Percentiles rank a stretch among this genome's conserved stretches.
These are phyloP conservation scores for Calonectris borealis DNA, from an alignment of 2,113 vertebrate species.

Conservation along the genomic window DNA sequence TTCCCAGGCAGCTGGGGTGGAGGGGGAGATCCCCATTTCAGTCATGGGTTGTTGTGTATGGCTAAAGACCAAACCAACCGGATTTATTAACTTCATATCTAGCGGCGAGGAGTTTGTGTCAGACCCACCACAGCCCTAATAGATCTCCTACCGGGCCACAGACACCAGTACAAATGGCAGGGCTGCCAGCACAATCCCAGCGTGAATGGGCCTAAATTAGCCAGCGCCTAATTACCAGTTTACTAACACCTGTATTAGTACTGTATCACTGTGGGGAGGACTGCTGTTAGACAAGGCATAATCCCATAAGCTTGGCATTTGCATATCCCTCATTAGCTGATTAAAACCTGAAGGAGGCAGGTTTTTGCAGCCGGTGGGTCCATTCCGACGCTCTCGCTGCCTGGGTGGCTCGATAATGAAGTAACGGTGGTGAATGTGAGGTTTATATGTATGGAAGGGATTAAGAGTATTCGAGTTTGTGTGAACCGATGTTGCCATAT, in stretches of 20 bases:
- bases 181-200: slow-evolving; percentile 73
- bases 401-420: slow-evolving; percentile 94
- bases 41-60: neutral
- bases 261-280: slow-evolving; percentile 77
- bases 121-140: slow-evolving; percentile 88
- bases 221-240: slow-evolving; percentile 83
- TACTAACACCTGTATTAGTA: slow-evolving; percentile 95
- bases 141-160: slow-evolving; percentile 80
- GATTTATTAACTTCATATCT: slow-evolving; percentile 73
- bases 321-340: slow-evolving; percentile 88
- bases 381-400: slow-evolving; percentile 73
- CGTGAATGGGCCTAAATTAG: slow-evolving; percentile 85
- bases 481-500: slow-evolving; percentile 85
- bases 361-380: slow-evolving; percentile 73
- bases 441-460: slow-evolving; percentile 90
- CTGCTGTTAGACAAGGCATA: slow-evolving; percentile 85
- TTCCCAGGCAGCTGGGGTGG: slow-evolving; percentile 63
- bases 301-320: slow-evolving; percentile 94
- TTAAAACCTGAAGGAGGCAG: slow-evolving; percentile 78
- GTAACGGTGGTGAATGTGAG: slow-evolving; percentile 80
- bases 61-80: slow-evolving; percentile 2
- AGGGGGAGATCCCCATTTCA: neutral
- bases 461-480: slow-evolving; percentile 89
- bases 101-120: slow-evolving; percentile 63
- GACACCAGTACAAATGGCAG: slow-evolving; percentile 80